Evolutionary conservation across 2,797 vertebrate genomes (phyloP).

Genomic region (Oreortyx pictus): DNA sequence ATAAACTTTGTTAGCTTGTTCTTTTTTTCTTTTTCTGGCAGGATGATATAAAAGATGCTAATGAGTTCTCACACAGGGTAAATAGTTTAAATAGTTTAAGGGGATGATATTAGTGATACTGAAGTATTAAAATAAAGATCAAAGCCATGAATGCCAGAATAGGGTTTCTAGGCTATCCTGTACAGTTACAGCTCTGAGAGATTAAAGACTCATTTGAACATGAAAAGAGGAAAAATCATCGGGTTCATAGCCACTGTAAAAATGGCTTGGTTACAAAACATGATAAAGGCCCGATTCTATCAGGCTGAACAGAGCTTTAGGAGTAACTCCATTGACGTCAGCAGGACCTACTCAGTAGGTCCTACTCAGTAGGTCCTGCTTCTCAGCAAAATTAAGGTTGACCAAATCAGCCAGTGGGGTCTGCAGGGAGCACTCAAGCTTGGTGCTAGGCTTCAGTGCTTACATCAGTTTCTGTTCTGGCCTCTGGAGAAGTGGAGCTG

Average conservation of each 20-base stretch:
- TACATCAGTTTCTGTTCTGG: neutral
- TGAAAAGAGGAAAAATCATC: neutral
- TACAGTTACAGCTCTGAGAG: neutral
- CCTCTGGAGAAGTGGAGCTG: neutral
- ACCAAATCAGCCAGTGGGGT: neutral
- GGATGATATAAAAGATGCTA: neutral
- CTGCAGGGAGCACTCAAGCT: neutral
- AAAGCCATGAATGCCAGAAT: conserved; percentile 29
- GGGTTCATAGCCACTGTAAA: neutral
- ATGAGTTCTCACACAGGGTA: conserved; percentile 20
- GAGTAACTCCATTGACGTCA: neutral
- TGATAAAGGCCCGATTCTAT: neutral
- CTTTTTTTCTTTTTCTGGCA: neutral
- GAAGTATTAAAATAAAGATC: conserved; percentile 42
- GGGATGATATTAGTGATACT: conserved; percentile 24
- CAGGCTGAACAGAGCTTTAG: neutral
- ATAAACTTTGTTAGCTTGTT: neutral
- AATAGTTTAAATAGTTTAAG: conserved; percentile 62
- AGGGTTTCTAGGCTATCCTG: conserved; percentile 38
- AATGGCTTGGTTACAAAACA: neutral
- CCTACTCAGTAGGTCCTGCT: neutral
- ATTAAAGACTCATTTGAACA: conserved; percentile 56
- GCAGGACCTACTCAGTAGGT: no score
- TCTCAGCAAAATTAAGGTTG: neutral
- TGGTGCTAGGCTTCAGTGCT: neutral